Evolutionary conservation across 1,140 invertebrate species (phyloP), one percentile per base, ranked within the genome.

Genomic region (Ceratosolen solmsi): DNA sequence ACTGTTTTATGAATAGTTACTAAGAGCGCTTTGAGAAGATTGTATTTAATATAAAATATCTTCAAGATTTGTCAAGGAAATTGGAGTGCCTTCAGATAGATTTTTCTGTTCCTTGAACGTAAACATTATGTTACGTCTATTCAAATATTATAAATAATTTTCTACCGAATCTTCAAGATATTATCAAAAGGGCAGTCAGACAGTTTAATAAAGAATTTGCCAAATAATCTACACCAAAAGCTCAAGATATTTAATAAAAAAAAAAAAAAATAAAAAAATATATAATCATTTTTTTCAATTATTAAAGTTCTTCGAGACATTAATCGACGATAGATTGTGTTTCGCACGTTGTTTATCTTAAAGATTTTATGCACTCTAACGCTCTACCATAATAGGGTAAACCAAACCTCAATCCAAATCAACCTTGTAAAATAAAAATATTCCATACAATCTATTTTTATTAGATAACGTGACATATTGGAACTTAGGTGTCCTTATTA

Each of bases 171-270:
- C 30, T 36, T 3, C 30, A 17, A 63, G 60, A 20, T 33, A 63
- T 20, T 27, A 63, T 25, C 27, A 11, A 22, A 60, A 30, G 27
- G 30, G 20, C 27, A 11, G 33, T 63, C 27, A 20, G 5, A 17
- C 60, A 63, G 17, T 13, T 33, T 63, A 63, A 63, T 63, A 63
- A 63, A 8, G 25, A 33, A 17, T 27, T 63, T 13, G 13, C 13
- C 30, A 63, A 63, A 63, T 63, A 63, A 17, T 63, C 9, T 63
- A 3, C 27, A 63, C 0, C 5, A 3, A n/a, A 38, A 15, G 22
- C 33, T 38, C 20, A n/a, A 38, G 20, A 68, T 33, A 38, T 68
- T 38, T 38, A 38, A 68, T 68, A 68, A 68, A 33, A 68, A 68
- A 68, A n/a, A n/a, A n/a, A n/a, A n/a, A n/a, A n/a, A n/a, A n/a